Evolutionary conservation across 2,113 vertebrate species (phyloP).

Genomic region (Promerops cafer): DNA sequence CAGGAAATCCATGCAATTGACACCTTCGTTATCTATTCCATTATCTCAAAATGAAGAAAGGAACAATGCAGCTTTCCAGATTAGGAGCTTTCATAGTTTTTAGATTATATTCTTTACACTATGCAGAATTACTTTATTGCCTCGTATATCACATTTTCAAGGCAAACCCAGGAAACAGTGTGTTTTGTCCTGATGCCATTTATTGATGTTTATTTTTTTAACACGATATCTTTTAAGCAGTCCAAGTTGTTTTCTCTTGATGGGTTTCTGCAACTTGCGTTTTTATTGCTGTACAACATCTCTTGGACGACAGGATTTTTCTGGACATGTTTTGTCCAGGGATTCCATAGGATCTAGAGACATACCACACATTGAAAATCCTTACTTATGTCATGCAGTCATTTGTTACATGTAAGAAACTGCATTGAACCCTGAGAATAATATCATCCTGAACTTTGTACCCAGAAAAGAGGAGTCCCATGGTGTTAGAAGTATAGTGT

Average conservation of each 20-base stretch:
- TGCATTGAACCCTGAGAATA: neutral
- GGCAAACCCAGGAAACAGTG: neutral
- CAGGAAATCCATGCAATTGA: neutral
- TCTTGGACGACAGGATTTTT: neutral
- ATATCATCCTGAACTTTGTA: neutral
- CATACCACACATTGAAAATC: neutral
- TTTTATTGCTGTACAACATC: neutral
- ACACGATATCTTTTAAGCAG: neutral
- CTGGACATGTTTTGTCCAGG: fast-evolving
- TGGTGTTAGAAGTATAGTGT: neutral
- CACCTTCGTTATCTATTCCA: neutral
- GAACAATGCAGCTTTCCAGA: neutral
- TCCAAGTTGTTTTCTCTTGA: neutral
- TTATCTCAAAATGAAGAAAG: neutral
- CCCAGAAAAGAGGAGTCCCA: neutral
- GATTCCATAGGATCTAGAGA: neutral
- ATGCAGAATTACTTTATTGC: neutral
- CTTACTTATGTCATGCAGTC: neutral
- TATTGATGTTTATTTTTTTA: neutral
- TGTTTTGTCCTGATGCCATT: neutral
- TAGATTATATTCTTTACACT: neutral
- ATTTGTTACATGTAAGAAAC: neutral
- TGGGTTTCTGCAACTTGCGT: neutral
- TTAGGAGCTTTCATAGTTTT: neutral
- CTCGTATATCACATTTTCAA: neutral